Evolutionary conservation across 2,888 invertebrate species (phyloP).

Genomic region (Tyria jacobaeae): DNA sequence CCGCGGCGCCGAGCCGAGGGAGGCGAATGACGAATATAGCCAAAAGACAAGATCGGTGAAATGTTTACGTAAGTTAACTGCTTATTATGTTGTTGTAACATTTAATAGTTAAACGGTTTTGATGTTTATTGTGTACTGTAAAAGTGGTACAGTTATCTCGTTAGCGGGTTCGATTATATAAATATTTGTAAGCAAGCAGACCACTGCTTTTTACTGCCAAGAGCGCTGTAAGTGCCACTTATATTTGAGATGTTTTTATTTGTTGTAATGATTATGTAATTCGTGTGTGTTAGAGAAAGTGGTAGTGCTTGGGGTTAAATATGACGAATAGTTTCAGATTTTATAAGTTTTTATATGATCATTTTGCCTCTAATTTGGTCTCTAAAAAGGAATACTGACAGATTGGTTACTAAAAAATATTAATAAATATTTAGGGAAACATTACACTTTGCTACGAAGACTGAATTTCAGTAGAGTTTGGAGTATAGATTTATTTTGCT

Average conservation of each 20-base stretch:
- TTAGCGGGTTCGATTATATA: slow-evolving; percentile 17
- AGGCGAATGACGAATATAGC: slow-evolving; percentile 70
- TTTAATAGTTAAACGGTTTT: slow-evolving; percentile 27
- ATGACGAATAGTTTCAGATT: background rate
- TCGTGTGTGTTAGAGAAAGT: slow-evolving; percentile 1
- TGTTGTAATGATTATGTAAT: slow-evolving; percentile 1
- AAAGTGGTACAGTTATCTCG: slow-evolving; percentile 19
- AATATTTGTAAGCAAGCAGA: background rate
- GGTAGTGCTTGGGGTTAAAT: background rate
- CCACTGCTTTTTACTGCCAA: background rate
- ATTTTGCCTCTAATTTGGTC: background rate
- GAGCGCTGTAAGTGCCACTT: background rate
- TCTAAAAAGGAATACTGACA: no score
- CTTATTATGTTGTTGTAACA: slow-evolving; percentile 46
- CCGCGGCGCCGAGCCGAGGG: slow-evolving; percentile 58
- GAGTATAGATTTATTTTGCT: no score
- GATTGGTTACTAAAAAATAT: no score
- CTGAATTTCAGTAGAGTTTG: no score
- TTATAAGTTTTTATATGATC: background rate
- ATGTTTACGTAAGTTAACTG: slow-evolving; percentile 80
- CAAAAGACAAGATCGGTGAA: slow-evolving; percentile 71
- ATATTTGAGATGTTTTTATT: background rate
- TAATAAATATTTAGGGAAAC: no score
- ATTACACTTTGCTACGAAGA: no score
- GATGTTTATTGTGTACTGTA: slow-evolving; percentile 7